phyloP scores from a whole-genome alignment of 2,113 vertebrate species.

The Lophius piscatorius region DNA sequence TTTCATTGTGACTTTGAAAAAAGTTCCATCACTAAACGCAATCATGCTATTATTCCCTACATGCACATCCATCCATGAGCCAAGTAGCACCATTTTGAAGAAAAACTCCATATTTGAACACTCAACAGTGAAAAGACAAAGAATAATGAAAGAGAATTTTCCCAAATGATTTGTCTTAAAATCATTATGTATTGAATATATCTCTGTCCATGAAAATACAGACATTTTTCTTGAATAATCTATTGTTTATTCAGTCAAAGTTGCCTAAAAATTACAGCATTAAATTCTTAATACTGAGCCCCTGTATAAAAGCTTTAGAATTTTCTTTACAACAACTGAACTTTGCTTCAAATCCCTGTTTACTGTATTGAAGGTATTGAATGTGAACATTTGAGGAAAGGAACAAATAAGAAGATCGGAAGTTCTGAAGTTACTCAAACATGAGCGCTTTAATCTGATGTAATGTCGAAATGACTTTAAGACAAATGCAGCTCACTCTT shows the following conservation, averaged over 20 bases:
- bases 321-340: not conserved
- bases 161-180: constrained; percentile 21
- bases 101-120: constrained; percentile 12
- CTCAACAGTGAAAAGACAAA: not conserved
- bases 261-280: too few relatives aligned
- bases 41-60: constrained; percentile 10
- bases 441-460: constrained; percentile 62
- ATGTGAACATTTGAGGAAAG: constrained; percentile 21
- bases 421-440: constrained; percentile 39
- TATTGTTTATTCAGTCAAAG: too few relatives aligned
- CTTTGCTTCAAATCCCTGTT: not conserved
- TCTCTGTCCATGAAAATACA: too few relatives aligned
- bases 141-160: not conserved
- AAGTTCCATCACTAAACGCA: not conserved
- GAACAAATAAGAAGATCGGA: constrained; percentile 54
- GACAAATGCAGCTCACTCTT: constrained; percentile 30
- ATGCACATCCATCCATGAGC: constrained; percentile 38
- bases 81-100: constrained; percentile 61
- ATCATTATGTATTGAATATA: too few relatives aligned
- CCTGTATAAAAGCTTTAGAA: too few relatives aligned
- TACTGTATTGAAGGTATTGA: not conserved
- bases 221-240: too few relatives aligned
- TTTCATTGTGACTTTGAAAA: constrained; percentile 19
- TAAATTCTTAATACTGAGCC: too few relatives aligned
- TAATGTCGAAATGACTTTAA: constrained; percentile 55